A percentile compares a stretch with the other conserved stretches of the same genome.
These are phyloP conservation scores for Enteromius paludinosus DNA, from an alignment of 2,797 vertebrate genomes.

Conservation along the genomic window DNA sequence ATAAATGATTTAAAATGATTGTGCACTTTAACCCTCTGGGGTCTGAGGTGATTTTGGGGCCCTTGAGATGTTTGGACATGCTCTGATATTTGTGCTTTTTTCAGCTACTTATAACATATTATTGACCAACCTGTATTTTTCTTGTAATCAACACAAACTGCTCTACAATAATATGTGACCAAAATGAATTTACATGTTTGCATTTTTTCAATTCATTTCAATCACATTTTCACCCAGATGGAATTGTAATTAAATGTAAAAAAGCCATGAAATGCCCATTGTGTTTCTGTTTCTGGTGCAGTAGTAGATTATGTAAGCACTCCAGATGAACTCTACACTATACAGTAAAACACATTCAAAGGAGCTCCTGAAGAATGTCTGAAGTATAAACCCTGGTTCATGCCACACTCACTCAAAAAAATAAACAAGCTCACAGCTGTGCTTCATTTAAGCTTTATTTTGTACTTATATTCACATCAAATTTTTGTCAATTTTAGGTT, in stretches of 20 bases:
- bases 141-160: too few relatives aligned
- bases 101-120: too few relatives aligned
- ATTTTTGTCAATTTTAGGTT: background rate
- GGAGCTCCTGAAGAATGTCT: background rate
- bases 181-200: too few relatives aligned
- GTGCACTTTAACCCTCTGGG: background rate
- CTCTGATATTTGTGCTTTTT: too few relatives aligned
- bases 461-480: background rate
- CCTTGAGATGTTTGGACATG: too few relatives aligned
- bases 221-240: background rate
- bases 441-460: background rate
- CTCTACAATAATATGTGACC: too few relatives aligned
- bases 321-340: conserved; percentile 11
- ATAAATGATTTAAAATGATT: background rate
- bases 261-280: background rate
- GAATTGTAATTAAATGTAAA: background rate
- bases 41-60: too few relatives aligned
- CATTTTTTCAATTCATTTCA: too few relatives aligned
- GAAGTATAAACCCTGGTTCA: background rate
- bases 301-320: conserved; percentile 7
- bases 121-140: too few relatives aligned
- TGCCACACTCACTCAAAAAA: background rate
- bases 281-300: conserved; percentile 1
- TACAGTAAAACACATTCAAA: conserved; percentile 8
- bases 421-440: background rate